Conservation (phyloP, 2,888 invertebrate genomes). For the Gastracanthus pulcherrimus region DNA sequence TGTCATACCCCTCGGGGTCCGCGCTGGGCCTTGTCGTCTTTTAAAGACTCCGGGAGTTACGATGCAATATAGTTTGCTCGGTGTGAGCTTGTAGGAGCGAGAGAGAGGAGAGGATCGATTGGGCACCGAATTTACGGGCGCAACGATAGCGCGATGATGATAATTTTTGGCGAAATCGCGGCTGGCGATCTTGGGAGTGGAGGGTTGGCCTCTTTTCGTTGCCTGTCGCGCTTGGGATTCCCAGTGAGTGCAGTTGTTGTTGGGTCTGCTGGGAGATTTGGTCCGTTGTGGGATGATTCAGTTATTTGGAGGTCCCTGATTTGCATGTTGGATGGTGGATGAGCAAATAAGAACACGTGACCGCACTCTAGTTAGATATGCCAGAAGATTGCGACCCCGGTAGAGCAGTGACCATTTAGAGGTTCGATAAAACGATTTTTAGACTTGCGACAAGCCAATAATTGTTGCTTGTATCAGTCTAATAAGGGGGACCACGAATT, state of each 20-base stretch:
- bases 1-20: slow-evolving; percentile 60
- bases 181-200: slow-evolving; percentile 14
- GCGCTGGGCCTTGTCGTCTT: not conserved
- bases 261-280: not conserved
- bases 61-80: slow-evolving; percentile 67
- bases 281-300: not conserved
- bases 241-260: too few species aligned
- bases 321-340: not conserved
- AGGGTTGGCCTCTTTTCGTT: not conserved
- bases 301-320: too few species aligned
- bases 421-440: too few species aligned
- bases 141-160: not conserved
- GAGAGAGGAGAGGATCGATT: too few species aligned
- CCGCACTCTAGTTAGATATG: too few species aligned
- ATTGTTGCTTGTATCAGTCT: too few species aligned
- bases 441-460: too few species aligned
- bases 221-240: not conserved
- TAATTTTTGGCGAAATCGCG: slow-evolving; percentile 12
- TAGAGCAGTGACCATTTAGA: too few species aligned
- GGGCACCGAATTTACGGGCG: slow-evolving; percentile 8
- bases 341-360: not conserved
- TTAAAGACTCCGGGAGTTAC: slow-evolving; percentile 59
- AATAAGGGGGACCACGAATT: too few species aligned
- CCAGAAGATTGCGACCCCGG: too few species aligned
- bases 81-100: too few species aligned